phyloP scores from a whole-genome alignment of 2,113 vertebrate genomes.

The Ursus arctos region DNA sequence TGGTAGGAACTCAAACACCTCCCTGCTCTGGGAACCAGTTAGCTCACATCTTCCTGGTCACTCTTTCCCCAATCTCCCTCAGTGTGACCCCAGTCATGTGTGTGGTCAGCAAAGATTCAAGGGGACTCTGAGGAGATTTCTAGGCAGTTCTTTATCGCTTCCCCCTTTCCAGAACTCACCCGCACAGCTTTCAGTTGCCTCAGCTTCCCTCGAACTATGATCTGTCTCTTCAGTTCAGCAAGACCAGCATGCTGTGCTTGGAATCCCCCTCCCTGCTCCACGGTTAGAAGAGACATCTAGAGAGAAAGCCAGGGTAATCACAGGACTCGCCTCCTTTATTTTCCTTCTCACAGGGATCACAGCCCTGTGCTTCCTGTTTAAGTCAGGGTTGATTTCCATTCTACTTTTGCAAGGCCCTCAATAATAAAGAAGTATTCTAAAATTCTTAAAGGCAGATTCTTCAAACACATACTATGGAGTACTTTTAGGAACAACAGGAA shows the following conservation, averaged over 20 bases:
- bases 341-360: not conserved
- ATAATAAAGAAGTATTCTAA: not conserved
- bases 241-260: not conserved
- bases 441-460: constrained; percentile 25
- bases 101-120: constrained; percentile 2
- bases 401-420: not conserved
- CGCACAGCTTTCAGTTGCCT: not conserved
- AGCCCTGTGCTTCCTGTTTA: not conserved
- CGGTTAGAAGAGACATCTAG: not conserved
- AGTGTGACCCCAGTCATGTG: not conserved
- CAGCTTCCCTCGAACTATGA: constrained; percentile 1
- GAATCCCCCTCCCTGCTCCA: not conserved
- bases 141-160: not conserved
- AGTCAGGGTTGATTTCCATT: constrained; percentile 1
- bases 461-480: not conserved
- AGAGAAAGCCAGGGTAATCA: constrained; percentile 31
- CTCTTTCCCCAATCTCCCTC: not conserved
- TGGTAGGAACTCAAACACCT: not conserved
- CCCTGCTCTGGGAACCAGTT: not conserved
- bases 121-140: not conserved
- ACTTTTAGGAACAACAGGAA: constrained; percentile 12
- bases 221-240: constrained; percentile 35
- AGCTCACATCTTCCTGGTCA: not conserved
- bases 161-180: not conserved
- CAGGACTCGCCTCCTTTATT: not conserved